Conservation (phyloP, 2,888 invertebrate genomes). For the Drosophila buzzatii region DNA sequence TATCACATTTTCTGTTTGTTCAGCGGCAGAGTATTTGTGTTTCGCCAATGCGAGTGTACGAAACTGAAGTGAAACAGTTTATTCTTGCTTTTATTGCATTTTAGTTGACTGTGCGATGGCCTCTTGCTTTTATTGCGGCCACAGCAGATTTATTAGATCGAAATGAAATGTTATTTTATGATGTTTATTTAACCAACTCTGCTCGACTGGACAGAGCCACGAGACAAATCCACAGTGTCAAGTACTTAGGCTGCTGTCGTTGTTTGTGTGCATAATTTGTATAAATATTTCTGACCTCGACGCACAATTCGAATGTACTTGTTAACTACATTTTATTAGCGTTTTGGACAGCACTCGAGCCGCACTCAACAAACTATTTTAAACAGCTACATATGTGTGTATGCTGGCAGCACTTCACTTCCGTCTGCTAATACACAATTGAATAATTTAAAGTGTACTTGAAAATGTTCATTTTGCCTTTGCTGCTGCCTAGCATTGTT, state of each 20-base stretch:
- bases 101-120: constrained; percentile 58
- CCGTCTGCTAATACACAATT: not conserved
- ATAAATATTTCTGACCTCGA: constrained; percentile 35
- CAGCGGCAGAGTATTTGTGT: constrained; percentile 10
- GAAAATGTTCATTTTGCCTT: not conserved
- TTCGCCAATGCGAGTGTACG: not conserved
- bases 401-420: not conserved
- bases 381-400: not conserved
- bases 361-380: not conserved
- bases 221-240: constrained; percentile 22
- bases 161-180: constrained; percentile 74
- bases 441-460: constrained; percentile 11
- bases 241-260: constrained; percentile 2
- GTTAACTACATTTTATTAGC: constrained; percentile 13
- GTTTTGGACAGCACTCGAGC: not conserved
- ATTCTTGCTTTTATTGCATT: constrained; percentile 63
- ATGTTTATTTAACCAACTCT: constrained; percentile 59
- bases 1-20: constrained; percentile 4
- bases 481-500: constrained; percentile 9
- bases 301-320: not conserved
- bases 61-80: not conserved
- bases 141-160: constrained; percentile 69
- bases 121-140: constrained; percentile 67
- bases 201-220: constrained; percentile 13
- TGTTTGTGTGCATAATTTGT: constrained; percentile 53